A percentile compares a stretch with the other conserved stretches of the same genome.
Evolutionary conservation across 2,113 vertebrate species (phyloP).

Genomic region (Menidia beryllina): DNA sequence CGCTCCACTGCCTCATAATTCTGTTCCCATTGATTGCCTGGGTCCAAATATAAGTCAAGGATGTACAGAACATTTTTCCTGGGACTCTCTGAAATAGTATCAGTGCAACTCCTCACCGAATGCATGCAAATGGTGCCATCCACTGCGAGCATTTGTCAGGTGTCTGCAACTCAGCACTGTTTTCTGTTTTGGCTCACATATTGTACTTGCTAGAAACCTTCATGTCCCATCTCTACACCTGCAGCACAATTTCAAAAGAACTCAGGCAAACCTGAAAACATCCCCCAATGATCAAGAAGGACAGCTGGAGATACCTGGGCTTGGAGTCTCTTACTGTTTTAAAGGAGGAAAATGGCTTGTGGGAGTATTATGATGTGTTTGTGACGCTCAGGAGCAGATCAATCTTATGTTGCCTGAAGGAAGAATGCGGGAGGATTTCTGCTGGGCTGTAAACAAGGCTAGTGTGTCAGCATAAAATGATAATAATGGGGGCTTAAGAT

Average conservation of each 20-base stretch:
- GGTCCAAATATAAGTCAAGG: constrained; percentile 79
- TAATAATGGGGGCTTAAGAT: constrained; percentile 1
- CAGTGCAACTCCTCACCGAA: constrained; percentile 37
- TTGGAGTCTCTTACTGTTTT: constrained; percentile 29
- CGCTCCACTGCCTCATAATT: constrained; percentile 82
- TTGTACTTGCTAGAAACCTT: constrained; percentile 5
- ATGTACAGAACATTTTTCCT: constrained; percentile 73
- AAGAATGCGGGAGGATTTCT: constrained; percentile 20
- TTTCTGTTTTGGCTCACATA: constrained; percentile 17
- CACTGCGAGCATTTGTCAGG: constrained; percentile 31
- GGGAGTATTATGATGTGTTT: constrained; percentile 46
- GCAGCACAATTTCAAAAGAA: constrained; percentile 21
- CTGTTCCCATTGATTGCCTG: constrained; percentile 82
- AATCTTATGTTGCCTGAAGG: constrained; percentile 32
- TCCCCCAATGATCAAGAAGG: constrained; percentile 23
- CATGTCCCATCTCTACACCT: constrained; percentile 13
- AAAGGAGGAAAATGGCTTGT: constrained; percentile 34
- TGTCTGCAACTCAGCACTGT: constrained; percentile 37
- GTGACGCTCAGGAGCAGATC: constrained; percentile 35
- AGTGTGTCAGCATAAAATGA: constrained; percentile 2
- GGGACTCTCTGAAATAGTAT: constrained; percentile 65
- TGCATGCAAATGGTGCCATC: constrained; percentile 52
- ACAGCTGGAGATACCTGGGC: constrained; percentile 30
- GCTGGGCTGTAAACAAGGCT: background rate
- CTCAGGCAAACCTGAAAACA: constrained; percentile 17